phyloP scores from a whole-genome alignment of 2,888 invertebrate genomes.

The Phrixothrix hirtus region DNA sequence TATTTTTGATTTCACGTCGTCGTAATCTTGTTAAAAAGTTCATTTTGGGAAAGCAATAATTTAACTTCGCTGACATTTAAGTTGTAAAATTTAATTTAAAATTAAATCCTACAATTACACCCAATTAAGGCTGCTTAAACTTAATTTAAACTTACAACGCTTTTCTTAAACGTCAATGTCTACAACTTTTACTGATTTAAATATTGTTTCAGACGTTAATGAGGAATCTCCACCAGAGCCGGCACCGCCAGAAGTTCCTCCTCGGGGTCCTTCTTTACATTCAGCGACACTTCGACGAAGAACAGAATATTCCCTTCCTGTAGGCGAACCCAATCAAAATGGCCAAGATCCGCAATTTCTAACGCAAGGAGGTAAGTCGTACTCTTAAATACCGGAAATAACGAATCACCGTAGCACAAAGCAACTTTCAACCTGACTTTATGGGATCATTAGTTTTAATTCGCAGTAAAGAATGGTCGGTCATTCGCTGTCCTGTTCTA shows the following conservation, averaged over 20 bases:
- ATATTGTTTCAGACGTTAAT: constrained; percentile 58
- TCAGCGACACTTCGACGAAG: constrained; percentile 61
- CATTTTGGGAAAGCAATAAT: too few relatives aligned
- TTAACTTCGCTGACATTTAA: too few relatives aligned
- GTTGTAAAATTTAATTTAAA: too few relatives aligned
- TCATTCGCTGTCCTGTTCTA: constrained; percentile 40
- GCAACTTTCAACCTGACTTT: constrained; percentile 33
- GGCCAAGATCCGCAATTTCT: constrained; percentile 50
- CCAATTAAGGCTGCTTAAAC: too few relatives aligned
- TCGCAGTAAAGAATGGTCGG: constrained; percentile 47
- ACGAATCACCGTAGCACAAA: constrained; percentile 37
- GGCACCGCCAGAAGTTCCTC: constrained; percentile 83
- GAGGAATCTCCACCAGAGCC: constrained; percentile 83
- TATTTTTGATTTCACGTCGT: too few relatives aligned
- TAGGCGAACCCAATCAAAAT: constrained; percentile 48
- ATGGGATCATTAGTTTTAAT: constrained; percentile 52
- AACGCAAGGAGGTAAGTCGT: constrained; percentile 51
- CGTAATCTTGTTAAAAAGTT: too few relatives aligned
- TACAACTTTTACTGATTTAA: background rate
- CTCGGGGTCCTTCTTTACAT: constrained; percentile 81
- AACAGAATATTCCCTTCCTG: constrained; percentile 59
- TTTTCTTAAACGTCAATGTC: too few relatives aligned
- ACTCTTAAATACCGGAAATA: constrained; percentile 34
- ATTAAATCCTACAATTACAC: too few relatives aligned
- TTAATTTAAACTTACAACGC: too few relatives aligned